Conservation (phyloP, 2,888 invertebrate species). For the Chloromyia formosa region DNA sequence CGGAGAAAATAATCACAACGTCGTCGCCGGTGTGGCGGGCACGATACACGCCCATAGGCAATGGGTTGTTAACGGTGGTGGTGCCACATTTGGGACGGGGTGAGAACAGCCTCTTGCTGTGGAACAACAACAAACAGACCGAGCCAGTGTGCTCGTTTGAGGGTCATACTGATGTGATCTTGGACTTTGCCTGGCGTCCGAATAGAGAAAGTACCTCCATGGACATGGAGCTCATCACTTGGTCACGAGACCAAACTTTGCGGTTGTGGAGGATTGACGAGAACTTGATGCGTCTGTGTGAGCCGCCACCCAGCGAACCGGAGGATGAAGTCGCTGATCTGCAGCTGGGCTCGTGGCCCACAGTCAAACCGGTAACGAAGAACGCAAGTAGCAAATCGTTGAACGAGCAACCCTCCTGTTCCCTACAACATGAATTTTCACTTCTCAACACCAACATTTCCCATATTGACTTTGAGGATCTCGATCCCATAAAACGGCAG, state of each 20-base stretch:
- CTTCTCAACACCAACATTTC: constrained; percentile 78
- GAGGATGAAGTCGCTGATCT: constrained; percentile 62
- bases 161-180: constrained; percentile 93
- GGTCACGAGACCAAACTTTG: constrained; percentile 93
- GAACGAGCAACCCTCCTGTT: constrained; percentile 58
- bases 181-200: constrained; percentile 94
- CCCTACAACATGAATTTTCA: constrained; percentile 78
- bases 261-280: constrained; percentile 91
- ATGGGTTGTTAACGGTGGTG: constrained; percentile 89
- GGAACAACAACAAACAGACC: constrained; percentile 76
- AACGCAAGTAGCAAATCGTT: constrained; percentile 43
- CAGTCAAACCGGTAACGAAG: constrained; percentile 1
- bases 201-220: constrained; percentile 65
- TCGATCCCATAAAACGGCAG: constrained; percentile 66
- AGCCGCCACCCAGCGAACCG: constrained; percentile 65
- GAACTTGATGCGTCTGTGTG: constrained; percentile 81
- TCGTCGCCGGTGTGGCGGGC: constrained; percentile 91
- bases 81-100: constrained; percentile 90
- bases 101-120: constrained; percentile 82
- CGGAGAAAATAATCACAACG: constrained; percentile 85
- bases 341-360: constrained; percentile 17
- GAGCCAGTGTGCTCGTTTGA: constrained; percentile 88
- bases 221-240: constrained; percentile 82
- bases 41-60: constrained; percentile 91
- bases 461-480: constrained; percentile 71